Evolutionary conservation across 64 coral and sea anemone species (phyloP).

Genomic region (Pocillopora damicornis): DNA sequence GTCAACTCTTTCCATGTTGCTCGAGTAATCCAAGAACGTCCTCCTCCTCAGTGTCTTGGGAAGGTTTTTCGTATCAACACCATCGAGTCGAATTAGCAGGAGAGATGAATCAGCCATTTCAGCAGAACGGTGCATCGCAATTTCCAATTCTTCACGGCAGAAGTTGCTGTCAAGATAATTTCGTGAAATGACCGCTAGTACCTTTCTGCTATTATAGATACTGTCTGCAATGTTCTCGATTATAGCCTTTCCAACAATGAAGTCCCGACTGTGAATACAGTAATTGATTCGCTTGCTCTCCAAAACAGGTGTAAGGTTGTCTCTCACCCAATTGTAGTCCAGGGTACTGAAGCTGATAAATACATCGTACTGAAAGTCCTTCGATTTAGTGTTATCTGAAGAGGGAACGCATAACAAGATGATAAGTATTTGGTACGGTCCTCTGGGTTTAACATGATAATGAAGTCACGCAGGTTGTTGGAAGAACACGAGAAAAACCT

Average conservation of each 20-base stretch:
- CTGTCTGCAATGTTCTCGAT: constrained; percentile 62
- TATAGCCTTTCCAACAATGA: constrained; percentile 43
- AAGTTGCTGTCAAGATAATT: constrained; percentile 43
- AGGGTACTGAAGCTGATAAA: constrained; percentile 46
- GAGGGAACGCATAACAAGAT: not conserved
- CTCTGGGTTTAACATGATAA: too few species aligned
- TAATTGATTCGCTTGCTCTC: constrained; percentile 48
- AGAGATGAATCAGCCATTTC: constrained; percentile 48
- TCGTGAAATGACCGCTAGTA: constrained; percentile 45
- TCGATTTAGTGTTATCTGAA: not conserved
- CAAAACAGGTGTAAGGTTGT: constrained; percentile 42
- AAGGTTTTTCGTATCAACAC: constrained; percentile 17
- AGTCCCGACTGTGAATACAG: constrained; percentile 45
- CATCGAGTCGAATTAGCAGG: constrained; percentile 47
- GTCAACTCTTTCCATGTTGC: constrained; percentile 12
- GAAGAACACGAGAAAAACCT: not conserved
- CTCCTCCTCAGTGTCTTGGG: constrained; percentile 51
- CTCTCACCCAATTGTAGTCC: constrained; percentile 41
- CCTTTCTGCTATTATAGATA: constrained; percentile 51
- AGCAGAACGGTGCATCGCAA: constrained; percentile 42
- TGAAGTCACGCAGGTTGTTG: not conserved
- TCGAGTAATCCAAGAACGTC: constrained; percentile 53
- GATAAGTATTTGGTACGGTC: too few species aligned
- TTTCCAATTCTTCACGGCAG: constrained; percentile 45
- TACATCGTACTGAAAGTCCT: constrained; percentile 28